Base-by-base conservation (phyloP, 2,797 vertebrate species). In the Sylvia borin region DNA sequence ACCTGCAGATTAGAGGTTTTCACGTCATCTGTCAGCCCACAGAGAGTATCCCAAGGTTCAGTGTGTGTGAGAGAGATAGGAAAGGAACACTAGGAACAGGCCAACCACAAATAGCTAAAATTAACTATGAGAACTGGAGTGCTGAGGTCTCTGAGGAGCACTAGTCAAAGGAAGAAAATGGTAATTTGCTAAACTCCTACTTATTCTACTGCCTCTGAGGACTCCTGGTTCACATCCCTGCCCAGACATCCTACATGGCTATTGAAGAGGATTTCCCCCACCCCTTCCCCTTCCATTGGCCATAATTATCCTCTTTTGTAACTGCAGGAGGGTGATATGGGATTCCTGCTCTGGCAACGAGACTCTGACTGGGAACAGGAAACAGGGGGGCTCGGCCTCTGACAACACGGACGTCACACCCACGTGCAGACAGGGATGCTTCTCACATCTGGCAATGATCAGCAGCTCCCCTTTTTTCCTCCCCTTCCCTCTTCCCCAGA, bases 61-160 rank as follows among this genome's bases (percentile, higher is more conserved):
- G 62, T 65, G 91, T 89, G 85, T 92, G 81, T 67, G 81, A 36
- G 88, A 93, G 91, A 92, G 94, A 95, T 87, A 94, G 96, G 89
- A 88, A 76, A 95, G 93, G 95, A 97, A 97, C 96, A 96, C 91
- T 86, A 82, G 57, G 90, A 96, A 89, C 71, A 74, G 82, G 91
- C 73, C 89, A 92, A 90, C 96, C 95, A 94, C 96, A 96, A 95
- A 96, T 48, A 95, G 78, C 97, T 98, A 98, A 98, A 98, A 97
- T 97, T 98, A 98, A 94, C 94, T 95, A 95, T 97, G 97, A 97
- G 97, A 98, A 97, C 91, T 90, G 95, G 97, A 97, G 97, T 92
- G 93, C 89, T 42, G 75, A 96, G 92, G 95, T 97, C 98, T 96
- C 96, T 78, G 66, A 94, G 97, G 97, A 97, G 48, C 84, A 57